Evolutionary conservation across 2,113 vertebrate species (phyloP), one percentile per base, ranked within the genome.

Genomic region (Leptobrachium ailaonicum): DNA sequence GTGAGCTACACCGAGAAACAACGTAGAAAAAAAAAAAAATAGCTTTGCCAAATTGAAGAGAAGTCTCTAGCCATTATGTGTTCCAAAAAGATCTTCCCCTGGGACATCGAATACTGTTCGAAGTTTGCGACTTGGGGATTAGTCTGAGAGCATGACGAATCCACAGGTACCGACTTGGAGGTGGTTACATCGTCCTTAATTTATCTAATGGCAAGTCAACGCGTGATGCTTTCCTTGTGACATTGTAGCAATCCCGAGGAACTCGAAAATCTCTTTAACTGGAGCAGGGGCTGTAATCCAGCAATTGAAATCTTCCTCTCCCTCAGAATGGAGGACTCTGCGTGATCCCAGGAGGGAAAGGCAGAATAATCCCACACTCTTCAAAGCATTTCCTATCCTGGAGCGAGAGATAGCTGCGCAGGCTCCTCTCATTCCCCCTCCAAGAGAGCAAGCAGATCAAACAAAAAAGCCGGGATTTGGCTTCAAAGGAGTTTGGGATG

Each of bases 361-460:
- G 41, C 63, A 9, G 72, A 81, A 75, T 81, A 81, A 81, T 81
- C 79, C 79, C 79, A 81, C 79, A 75, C 64, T 81, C 79, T 81
- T 81, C 79, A 81, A 81, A 81, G 79, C 71, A 69, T 75, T 81
- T 81, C 79, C 79, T 81, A 75, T 71, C 79, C 79, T 44, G 79
- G 47, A 81, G 79, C 79, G 50, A 81, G 72, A 81, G 79, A 69
- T 75, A 74, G n/a, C 53, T 75, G 79, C 56, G 54, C 64, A 47
- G 42, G 14, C 66, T 69, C 71, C 53, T 50, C 70, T 50, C 63
- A 9, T 58, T 73, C 77, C 77, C 77, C 64, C 58, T 63, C 78
- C 71, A 56, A 45, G 44, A 72, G 60, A 60, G 72, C 71, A 69
- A 63, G 12, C n/a, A 75, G 66, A 75, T 75, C 71, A 81, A 81